Base-by-base conservation (phyloP, 2,888 invertebrate genomes). In the Thereva unica region DNA sequence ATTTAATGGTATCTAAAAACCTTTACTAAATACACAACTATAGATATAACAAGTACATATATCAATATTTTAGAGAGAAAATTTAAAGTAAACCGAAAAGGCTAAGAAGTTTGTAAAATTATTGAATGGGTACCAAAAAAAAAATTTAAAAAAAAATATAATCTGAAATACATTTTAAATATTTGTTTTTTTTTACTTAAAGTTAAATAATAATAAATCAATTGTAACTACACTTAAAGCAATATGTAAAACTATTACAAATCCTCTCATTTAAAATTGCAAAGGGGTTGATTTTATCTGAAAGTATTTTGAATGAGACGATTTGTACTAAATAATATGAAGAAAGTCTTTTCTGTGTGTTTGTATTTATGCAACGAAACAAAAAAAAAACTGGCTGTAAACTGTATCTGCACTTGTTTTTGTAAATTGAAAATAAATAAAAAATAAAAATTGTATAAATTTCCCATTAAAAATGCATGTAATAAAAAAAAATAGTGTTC, bases 101-200 rank as follows among this genome's bases (percentile, higher is more conserved):
- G n/a, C 61, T 9, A 53, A 38, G n/a, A 53, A 53, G 34, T 38
- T 12, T 6, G 8, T 44, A 53, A 53, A 35, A 53, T 53, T 38
- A 38, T 23, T 23, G 23, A 23, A 44, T 37, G 38, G 35, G 38
- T 12, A 53, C 38, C 37, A 9, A 35, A 7, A 10, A 10, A 52
- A 38, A 10, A n/a, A n/a, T 52, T 34, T 52, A 8, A 12, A 44
- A 37, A 5, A n/a, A 10, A 47, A 47, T 47, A 50, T 23, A 41
- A 50, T 38, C 40, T 61, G 61, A 61, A 61, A 61, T 61, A 61
- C 61, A 61, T 61, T 61, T 61, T 61, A 61, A 61, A 61, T 61
- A 41, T 23, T 50, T 8, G n/a, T 7, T 23, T 23, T 23, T 23
- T 23, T 23, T 23, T 23, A n/a, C 23, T 23, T 23, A 40, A 50